Base-by-base conservation (phyloP, 2,888 invertebrate genomes). In the Nasonovia ribisnigri region DNA sequence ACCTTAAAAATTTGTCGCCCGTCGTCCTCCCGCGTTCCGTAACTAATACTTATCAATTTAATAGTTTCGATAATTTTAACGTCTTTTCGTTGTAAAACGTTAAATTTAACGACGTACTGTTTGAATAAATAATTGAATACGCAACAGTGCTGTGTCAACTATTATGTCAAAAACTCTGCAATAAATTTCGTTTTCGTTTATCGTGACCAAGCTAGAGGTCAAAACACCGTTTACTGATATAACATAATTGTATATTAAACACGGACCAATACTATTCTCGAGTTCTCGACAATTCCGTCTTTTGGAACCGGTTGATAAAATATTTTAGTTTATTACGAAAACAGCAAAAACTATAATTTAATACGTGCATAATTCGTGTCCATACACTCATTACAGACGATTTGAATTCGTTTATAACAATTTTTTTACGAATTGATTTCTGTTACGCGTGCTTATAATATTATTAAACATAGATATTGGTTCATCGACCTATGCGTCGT, bases 341-440 rank as follows among this genome's bases (percentile, higher is more conserved):
- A 36, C 16, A 20, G 16, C 36, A n/a, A 77, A 77, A 42, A 77
- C 36, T 36, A 77, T 77, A 77, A 77, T 77, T 36, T 36, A 36
- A 77, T 36, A 36, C 20, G 36, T 36, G 36, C 36, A 20, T 36
- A 51, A 51, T 54, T 26, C 26, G 36, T 77, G 20, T 77, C 36
- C 20, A 20, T 36, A 77, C 8, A 77, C 8, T 77, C 77, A 36
- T 36, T 77, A 77, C 36, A 24, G 36, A 36, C 36, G 20, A 8
- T 48, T 87, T 10, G 60, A 29, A 92, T 48, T n/a, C 1, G 84
- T 88, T 88, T 88, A 67, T 36, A 86, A 86, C 10, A 5, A 36
- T 29, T 86, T 91, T 51, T 46, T 88, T 88, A 87, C 29, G 48
- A 87, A 87, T 92, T 51, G 42, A 87, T 57, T 60, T 92, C 46